Conservation (phyloP, 2,888 invertebrate genomes). For the Drosophila siamana region DNA sequence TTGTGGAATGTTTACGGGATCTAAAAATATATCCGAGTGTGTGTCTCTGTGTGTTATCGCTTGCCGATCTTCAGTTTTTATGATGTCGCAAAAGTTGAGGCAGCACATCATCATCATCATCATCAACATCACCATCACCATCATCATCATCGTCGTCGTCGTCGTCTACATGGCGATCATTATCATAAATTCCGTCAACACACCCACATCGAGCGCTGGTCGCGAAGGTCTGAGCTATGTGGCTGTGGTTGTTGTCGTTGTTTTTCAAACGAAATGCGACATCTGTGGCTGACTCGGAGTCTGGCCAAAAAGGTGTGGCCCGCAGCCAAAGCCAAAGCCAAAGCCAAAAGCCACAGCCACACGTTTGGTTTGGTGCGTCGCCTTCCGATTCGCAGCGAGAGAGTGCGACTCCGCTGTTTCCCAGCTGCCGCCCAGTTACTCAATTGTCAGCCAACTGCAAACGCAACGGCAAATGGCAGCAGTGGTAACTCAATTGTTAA, state of each 20-base stretch:
- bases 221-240: conserved; percentile 33
- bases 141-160: not conserved
- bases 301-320: conserved; percentile 60
- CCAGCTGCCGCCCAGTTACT: conserved; percentile 34
- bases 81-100: conserved; percentile 55
- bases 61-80: conserved; percentile 35
- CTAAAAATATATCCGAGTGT: too few species aligned
- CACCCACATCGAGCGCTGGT: conserved; percentile 44
- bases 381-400: conserved; percentile 22
- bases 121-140: conserved; percentile 7
- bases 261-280: conserved; percentile 39
- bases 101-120: conserved; percentile 23
- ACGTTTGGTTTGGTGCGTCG: conserved; percentile 21
- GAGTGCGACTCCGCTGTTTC: not conserved
- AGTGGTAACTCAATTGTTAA: conserved; percentile 52
- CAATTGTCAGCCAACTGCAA: conserved; percentile 30
- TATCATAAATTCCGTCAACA: conserved; percentile 53
- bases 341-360: not conserved
- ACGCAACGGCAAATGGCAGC: conserved; percentile 17
- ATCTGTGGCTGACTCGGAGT: too few species aligned
- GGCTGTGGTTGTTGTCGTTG: conserved; percentile 16
- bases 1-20: not conserved
- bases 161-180: conserved; percentile 27
- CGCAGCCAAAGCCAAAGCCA: conserved; percentile 8
- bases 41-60: too few species aligned